phyloP scores from a whole-genome alignment of 2,888 invertebrate genomes.

The Sympetrum striolatum region DNA sequence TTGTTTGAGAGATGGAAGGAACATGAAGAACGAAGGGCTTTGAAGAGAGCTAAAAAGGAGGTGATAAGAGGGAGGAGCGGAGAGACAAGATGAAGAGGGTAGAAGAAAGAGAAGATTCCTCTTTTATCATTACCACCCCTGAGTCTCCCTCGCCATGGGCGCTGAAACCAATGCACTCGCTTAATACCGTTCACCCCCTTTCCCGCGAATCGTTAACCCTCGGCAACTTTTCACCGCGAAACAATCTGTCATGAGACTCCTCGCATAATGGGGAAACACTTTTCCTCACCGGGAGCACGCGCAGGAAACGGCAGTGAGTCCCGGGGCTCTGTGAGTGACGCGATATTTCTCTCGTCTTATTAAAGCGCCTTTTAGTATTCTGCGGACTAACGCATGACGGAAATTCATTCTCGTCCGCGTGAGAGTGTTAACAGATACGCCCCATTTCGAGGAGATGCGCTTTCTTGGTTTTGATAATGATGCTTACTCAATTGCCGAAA shows the following conservation, averaged over 20 bases:
- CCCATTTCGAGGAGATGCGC: too few species aligned
- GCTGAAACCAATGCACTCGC: not conserved
- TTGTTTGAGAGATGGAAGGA: not conserved
- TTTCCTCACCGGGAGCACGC: not conserved
- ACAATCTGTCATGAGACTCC: not conserved
- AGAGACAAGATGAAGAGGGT: not conserved
- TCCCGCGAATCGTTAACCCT: not conserved
- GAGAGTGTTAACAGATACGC: too few species aligned
- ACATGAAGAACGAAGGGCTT: not conserved
- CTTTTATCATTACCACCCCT: not conserved
- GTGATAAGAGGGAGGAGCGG: not conserved
- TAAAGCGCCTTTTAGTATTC: not conserved
- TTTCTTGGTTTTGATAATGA: too few species aligned
- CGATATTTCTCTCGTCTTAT: not conserved
- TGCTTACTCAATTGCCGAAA: too few species aligned
- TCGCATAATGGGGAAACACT: not conserved
- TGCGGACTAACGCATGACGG: not conserved
- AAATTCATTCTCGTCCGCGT: too few species aligned
- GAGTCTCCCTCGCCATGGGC: not conserved
- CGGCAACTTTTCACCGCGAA: not conserved
- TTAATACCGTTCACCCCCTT: not conserved
- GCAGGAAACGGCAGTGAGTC: not conserved
- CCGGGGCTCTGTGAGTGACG: not conserved
- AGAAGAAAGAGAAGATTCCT: not conserved
- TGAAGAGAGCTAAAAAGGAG: not conserved